Percentiles rank a stretch among this genome's conserved stretches.
Evolutionary conservation across 2,888 invertebrate genomes (phyloP).

Genomic region (Rhingia campestris): DNA sequence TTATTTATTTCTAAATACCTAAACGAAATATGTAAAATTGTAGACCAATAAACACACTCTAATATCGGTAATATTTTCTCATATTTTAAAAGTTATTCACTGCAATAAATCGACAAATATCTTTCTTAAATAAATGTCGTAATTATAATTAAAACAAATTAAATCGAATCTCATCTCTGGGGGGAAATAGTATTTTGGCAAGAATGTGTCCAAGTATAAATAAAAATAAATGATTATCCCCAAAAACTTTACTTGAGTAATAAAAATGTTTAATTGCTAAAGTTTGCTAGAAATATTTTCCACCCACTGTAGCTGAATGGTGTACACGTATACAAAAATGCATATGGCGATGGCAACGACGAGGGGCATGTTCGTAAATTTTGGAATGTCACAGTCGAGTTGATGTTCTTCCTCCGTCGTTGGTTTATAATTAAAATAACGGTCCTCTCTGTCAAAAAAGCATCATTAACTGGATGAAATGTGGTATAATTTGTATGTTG

Average conservation of each 20-base stretch:
- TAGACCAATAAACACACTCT: background rate
- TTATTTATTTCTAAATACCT: background rate
- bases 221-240: constrained; percentile 1
- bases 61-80: background rate
- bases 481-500: constrained; percentile 11
- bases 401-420: constrained; percentile 38
- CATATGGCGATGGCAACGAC: background rate
- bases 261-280: constrained; percentile 45
- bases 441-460: constrained; percentile 30
- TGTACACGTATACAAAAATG: background rate
- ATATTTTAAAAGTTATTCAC: background rate
- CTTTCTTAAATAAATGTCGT: background rate
- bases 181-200: background rate
- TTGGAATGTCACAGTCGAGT: constrained; percentile 60
- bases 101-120: background rate
- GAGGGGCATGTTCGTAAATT: constrained; percentile 31
- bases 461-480: constrained; percentile 67
- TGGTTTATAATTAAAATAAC: constrained; percentile 56
- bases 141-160: constrained; percentile 1
- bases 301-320: constrained; percentile 20
- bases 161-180: background rate
- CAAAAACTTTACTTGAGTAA: constrained; percentile 26
- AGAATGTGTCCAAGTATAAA: constrained; percentile 4
- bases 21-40: background rate
- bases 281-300: constrained; percentile 33